A percentile compares a stretch with the other conserved stretches of the same genome.
These are phyloP conservation scores for Anastrepha obliqua DNA, from an alignment of 1,140 invertebrate genomes.

Conservation along the genomic window DNA sequence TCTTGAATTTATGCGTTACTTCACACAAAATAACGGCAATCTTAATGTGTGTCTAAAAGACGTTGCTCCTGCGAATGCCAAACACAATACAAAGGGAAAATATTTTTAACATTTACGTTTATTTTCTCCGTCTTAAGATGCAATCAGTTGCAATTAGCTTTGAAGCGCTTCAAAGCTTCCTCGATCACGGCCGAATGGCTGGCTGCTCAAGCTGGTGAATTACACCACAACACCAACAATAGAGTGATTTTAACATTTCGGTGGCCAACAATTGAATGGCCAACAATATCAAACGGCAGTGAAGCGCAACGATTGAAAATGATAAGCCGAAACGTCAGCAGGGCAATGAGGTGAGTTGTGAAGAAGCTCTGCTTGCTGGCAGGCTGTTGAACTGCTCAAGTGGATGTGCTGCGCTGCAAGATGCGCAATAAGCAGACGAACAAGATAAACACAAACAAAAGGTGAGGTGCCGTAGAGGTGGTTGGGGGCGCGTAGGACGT, in stretches of 20 bases:
- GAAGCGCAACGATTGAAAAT: constrained; percentile 40
- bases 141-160: constrained; percentile 42
- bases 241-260: neutral
- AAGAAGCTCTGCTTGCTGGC: neutral
- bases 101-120: neutral
- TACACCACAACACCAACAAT: neutral
- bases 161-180: neutral
- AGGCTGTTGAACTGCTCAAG: constrained; percentile 36
- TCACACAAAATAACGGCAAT: constrained; percentile 37
- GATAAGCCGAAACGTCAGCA: constrained; percentile 9
- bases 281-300: constrained; percentile 32
- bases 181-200: neutral
- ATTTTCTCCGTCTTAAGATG: neutral
- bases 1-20: constrained; percentile 1
- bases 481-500: no score
- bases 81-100: neutral
- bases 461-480: neutral
- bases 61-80: neutral
- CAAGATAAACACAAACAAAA: neutral
- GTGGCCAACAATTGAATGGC: constrained; percentile 1
- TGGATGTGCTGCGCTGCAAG: neutral
- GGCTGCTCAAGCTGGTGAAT: neutral
- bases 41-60: constrained; percentile 16
- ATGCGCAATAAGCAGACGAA: neutral
- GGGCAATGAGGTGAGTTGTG: neutral